Evolutionary conservation across 2,113 vertebrate genomes (phyloP).

Genomic region (Pachypanchax playfairii): DNA sequence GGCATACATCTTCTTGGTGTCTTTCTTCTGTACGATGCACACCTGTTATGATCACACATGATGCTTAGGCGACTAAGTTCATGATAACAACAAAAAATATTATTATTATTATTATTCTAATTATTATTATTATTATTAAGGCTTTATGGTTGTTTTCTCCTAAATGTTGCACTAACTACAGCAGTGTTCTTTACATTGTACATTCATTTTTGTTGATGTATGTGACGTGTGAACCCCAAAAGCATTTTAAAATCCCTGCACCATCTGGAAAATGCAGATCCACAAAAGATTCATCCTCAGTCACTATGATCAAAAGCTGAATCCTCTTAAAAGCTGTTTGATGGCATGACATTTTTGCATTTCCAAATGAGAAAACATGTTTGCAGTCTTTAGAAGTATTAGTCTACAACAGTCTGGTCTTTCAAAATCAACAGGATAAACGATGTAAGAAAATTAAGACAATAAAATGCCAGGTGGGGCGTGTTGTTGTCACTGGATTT

Average conservation of each 20-base stretch:
- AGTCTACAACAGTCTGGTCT: neutral
- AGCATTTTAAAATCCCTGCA: constrained; percentile 5
- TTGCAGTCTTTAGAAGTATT: constrained; percentile 9
- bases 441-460: neutral
- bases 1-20: constrained; percentile 98
- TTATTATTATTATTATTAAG: too few species aligned
- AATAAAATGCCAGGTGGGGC: constrained; percentile 5
- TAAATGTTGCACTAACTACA: neutral
- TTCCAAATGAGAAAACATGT: constrained; percentile 13
- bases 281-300: constrained; percentile 24
- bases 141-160: neutral
- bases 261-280: constrained; percentile 14
- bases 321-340: constrained; percentile 20
- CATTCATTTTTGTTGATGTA: neutral
- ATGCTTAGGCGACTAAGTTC: too few species aligned
- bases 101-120: too few species aligned
- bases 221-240: neutral
- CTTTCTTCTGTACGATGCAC: constrained; percentile 97
- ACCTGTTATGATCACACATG: constrained; percentile 82
- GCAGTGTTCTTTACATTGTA: neutral
- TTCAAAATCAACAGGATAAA: neutral
- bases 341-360: constrained; percentile 14
- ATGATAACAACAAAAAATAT: too few species aligned
- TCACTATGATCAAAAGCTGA: constrained; percentile 10
- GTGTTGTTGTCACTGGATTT: neutral